Base-by-base conservation (phyloP, 2,113 vertebrate genomes). In the Pogonocichla stellata region DNA sequence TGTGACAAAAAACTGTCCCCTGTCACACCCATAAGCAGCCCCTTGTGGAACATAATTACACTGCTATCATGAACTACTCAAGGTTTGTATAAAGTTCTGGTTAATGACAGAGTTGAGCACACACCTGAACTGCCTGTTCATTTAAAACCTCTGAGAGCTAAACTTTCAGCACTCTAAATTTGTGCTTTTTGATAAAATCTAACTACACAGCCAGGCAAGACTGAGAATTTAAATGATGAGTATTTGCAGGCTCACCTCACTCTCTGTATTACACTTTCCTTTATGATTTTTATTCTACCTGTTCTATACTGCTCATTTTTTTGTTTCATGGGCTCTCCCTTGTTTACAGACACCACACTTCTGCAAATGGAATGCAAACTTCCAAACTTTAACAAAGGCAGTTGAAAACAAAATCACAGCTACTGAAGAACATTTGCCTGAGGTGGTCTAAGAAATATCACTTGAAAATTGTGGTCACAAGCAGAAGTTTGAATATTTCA, bases 321-420 rank as follows among this genome's bases (percentile, higher is more conserved):
- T 78, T 10, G 84, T 86, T 67, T 40, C n/a, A 14, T 14, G 24
- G 23, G 14, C 33, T 90, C 57, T 67, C 1, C 48, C 5, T 31
- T 38, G 9, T 51, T 72, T 56, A 65, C 2, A 57, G 48, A 43
- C 43, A 72, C 10, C 25, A 48, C 0, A 33, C 29, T 69, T 81
- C 14, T 34, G 20, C 29, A 85, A 79, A 79, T 17, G 17, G 36
- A 93, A 70, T 28, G 23, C 11, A 69, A 70, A 77, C 42, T 69
- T 66, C 14, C 24, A 66, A 58, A 22, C 24, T 84, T 66, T 24
- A 73, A 62, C 43, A 80, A 71, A 90, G 16, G 23, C 34, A 40
- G 28, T 31, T 0, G 1, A 65, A 86, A 88, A 71, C 20, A 71
- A 71, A 86, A 80, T 8, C 0, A 0, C 50, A 66, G 56, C 36